Evolutionary conservation across 1,140 invertebrate genomes (phyloP).

Genomic region (Gryllus bimaculatus): DNA sequence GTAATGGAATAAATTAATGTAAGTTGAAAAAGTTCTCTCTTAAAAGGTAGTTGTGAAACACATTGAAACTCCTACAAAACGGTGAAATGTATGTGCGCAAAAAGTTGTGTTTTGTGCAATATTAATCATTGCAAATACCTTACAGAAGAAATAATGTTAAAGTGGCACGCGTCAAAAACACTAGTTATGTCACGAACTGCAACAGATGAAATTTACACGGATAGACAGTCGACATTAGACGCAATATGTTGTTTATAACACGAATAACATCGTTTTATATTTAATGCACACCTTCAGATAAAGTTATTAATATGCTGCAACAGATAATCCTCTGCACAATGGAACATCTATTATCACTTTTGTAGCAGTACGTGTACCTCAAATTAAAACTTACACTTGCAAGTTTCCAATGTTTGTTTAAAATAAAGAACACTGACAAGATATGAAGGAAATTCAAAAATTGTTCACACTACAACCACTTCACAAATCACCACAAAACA

Average conservation of each 20-base stretch:
- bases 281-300: not conserved
- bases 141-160: not conserved
- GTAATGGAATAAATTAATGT: not conserved
- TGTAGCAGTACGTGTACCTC: not conserved
- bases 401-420: not conserved
- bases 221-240: not conserved
- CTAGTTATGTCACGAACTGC: not conserved
- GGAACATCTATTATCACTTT: not conserved
- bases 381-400: not conserved
- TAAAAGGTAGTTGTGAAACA: not conserved
- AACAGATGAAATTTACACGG: too few relatives aligned
- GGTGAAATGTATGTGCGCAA: not conserved
- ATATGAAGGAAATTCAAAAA: not conserved
- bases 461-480: not conserved
- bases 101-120: not conserved
- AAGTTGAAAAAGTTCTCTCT: too few relatives aligned
- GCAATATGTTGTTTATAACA: not conserved
- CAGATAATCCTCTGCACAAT: too few relatives aligned
- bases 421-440: not conserved
- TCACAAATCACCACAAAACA: too few relatives aligned
- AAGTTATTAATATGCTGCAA: not conserved
- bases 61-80: not conserved
- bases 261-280: not conserved
- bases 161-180: not conserved
- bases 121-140: not conserved